Evolutionary conservation across 2,888 invertebrate genomes (phyloP).

Genomic region (Drosophila paracracens): DNA sequence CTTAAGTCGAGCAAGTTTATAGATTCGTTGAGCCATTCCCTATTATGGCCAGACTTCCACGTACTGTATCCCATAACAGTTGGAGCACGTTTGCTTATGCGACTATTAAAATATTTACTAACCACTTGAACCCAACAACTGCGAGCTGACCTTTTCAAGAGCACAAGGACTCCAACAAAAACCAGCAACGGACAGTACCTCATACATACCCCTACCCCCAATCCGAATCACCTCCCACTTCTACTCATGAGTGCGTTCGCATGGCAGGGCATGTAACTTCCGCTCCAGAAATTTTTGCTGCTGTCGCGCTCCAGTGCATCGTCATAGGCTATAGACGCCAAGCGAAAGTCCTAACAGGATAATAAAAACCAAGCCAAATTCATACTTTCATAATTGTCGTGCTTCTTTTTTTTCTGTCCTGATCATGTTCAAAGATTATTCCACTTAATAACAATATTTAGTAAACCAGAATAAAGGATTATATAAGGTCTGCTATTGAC

Average conservation of each 20-base stretch:
- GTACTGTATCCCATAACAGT: constrained; percentile 11
- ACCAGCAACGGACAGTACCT: constrained; percentile 8
- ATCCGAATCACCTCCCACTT: neutral
- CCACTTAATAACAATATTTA: neutral
- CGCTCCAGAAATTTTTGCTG: constrained; percentile 72
- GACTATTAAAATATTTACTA: constrained; percentile 63
- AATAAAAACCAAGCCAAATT: neutral
- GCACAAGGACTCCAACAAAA: constrained; percentile 14
- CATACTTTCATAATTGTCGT: neutral
- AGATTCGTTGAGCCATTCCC: constrained; percentile 35
- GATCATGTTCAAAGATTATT: neutral
- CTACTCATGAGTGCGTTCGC: constrained; percentile 43
- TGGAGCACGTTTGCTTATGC: constrained; percentile 30
- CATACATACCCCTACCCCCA: neutral
- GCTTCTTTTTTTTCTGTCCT: neutral
- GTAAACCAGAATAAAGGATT: neutral
- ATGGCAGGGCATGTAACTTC: constrained; percentile 67
- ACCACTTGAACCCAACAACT: constrained; percentile 58
- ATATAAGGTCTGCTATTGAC: neutral
- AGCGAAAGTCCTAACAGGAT: constrained; percentile 5
- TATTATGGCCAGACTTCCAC: constrained; percentile 22
- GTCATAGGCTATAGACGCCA: constrained; percentile 24
- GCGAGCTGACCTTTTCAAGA: constrained; percentile 59
- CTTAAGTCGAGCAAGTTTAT: neutral
- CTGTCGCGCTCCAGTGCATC: constrained; percentile 59